These are phyloP conservation scores for Montifringilla adamsi DNA, from an alignment of 2,113 vertebrate species.

Conservation along the genomic window DNA sequence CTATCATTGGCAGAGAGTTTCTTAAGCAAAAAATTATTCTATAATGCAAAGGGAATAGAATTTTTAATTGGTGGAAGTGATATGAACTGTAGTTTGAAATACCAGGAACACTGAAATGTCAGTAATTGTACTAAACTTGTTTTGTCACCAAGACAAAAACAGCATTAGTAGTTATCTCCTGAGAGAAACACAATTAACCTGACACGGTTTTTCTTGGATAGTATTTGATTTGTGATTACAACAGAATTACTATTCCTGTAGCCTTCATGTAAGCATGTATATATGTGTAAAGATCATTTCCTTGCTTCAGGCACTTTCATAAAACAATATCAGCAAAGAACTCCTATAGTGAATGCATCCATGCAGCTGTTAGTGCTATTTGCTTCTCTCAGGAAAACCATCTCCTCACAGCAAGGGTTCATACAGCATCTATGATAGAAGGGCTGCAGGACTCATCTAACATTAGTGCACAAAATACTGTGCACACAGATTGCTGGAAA, in stretches of 20 bases:
- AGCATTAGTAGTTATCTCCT: not conserved
- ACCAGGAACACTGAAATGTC: not conserved
- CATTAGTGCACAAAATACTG: not conserved
- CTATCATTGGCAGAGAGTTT: not conserved
- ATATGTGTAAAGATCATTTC: not conserved
- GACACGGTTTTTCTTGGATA: not conserved
- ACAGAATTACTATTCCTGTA: not conserved
- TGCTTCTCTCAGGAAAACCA: not conserved
- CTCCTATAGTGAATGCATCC: not conserved
- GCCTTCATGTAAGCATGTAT: not conserved
- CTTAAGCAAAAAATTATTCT: not conserved
- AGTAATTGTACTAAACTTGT: not conserved
- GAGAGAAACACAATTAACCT: not conserved
- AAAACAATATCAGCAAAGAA: not conserved
- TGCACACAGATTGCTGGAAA: not conserved
- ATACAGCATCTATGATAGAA: not conserved
- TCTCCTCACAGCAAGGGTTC: not conserved
- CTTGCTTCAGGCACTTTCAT: not conserved
- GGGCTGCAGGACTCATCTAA: not conserved
- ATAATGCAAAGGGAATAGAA: not conserved
- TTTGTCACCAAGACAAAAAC: not conserved
- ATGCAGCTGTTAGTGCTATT: not conserved
- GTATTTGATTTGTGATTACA: not conserved
- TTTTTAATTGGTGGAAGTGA: not conserved
- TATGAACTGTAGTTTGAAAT: not conserved